Percentiles rank a stretch among this genome's conserved stretches.
phyloP scores from a whole-genome alignment of 2,113 vertebrate species.

The Paracanthobrama guichenoti region DNA sequence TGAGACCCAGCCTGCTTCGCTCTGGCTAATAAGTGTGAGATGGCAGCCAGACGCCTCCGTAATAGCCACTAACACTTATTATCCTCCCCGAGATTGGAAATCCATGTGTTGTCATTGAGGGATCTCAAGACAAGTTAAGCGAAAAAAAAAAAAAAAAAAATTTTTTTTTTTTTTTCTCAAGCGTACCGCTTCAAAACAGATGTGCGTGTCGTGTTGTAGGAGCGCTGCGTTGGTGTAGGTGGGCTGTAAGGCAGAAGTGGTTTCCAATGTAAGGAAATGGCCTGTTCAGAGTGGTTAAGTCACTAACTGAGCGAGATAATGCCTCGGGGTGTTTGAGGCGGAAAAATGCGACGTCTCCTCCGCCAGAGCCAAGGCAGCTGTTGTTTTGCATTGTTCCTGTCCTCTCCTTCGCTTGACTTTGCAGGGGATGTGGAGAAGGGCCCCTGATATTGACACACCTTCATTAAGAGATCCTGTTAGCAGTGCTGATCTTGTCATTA shows the following conservation, averaged over 20 bases:
- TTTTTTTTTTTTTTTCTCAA: background rate
- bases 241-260: constrained; percentile 39
- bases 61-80: constrained; percentile 71
- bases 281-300: constrained; percentile 49
- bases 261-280: constrained; percentile 49
- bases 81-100: constrained; percentile 62
- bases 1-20: constrained; percentile 56
- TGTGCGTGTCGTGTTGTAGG: constrained; percentile 33
- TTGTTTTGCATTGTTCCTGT: constrained; percentile 47
- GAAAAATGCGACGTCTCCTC: constrained; percentile 30
- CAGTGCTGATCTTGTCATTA: constrained; percentile 42
- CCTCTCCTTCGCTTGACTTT: constrained; percentile 55
- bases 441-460: background rate
- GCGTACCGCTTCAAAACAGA: constrained; percentile 26
- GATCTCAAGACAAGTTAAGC: constrained; percentile 49
- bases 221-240: constrained; percentile 35
- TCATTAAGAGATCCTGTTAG: constrained; percentile 51
- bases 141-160: constrained; percentile 26
- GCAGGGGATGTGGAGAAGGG: constrained; percentile 33
- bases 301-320: constrained; percentile 51
- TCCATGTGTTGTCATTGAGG: constrained; percentile 67
- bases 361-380: constrained; percentile 36
- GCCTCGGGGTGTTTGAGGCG: constrained; percentile 39
- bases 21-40: constrained; percentile 69
- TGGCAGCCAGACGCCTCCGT: constrained; percentile 57